A percentile compares a stretch with the other conserved stretches of the same genome.
phyloP scores from a whole-genome alignment of 2,797 vertebrate genomes.

The Babyrousa celebensis region DNA sequence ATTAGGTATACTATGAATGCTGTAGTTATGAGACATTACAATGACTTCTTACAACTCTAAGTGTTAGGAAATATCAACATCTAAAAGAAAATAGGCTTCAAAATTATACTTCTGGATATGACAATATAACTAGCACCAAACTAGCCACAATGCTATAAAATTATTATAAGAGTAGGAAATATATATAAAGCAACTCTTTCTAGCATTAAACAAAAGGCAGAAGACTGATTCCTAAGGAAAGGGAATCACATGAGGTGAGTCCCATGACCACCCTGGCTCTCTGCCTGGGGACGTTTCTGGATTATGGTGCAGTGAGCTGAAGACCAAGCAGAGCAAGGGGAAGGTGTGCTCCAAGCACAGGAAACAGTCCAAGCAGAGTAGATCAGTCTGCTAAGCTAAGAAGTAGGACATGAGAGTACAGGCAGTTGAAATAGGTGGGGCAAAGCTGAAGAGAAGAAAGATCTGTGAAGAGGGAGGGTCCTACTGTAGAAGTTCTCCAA shows the following conservation, averaged over 20 bases:
- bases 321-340: background rate
- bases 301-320: background rate
- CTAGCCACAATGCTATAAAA: background rate
- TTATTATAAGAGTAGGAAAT: background rate
- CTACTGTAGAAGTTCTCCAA: background rate
- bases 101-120: background rate
- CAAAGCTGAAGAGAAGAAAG: background rate
- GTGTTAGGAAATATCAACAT: background rate
- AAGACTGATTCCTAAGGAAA: background rate
- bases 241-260: background rate
- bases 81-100: background rate
- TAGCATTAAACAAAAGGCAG: conserved; percentile 11
- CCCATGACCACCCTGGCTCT: background rate
- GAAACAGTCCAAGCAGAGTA: background rate
- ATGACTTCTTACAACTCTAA: conserved; percentile 8
- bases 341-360: background rate
- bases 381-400: background rate
- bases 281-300: background rate
- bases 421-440: background rate
- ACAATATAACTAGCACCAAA: conserved; percentile 21
- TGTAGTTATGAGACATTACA: background rate
- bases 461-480: background rate
- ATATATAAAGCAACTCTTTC: conserved; percentile 16
- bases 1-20: background rate
- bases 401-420: background rate